These are phyloP conservation scores for Rhagium mordax DNA, from an alignment of 2,888 invertebrate species.

Conservation along the genomic window DNA sequence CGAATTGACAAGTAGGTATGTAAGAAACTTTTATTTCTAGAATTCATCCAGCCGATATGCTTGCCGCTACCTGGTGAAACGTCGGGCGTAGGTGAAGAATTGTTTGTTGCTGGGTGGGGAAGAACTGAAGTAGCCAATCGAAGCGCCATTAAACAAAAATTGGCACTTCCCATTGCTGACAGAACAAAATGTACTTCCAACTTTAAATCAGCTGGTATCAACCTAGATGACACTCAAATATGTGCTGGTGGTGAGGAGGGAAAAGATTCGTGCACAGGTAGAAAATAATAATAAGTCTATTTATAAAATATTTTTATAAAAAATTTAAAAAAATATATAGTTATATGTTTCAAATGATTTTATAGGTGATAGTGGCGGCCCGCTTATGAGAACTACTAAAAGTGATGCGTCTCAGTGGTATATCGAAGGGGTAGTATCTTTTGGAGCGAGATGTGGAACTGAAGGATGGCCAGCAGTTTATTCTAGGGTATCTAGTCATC, in stretches of 20 bases:
- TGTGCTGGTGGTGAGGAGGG: slow-evolving; percentile 68
- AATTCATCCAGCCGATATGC: slow-evolving; percentile 63
- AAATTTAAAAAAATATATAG: no score
- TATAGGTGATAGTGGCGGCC: slow-evolving; percentile 87
- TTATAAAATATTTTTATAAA: no score
- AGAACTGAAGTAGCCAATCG: slow-evolving; percentile 54
- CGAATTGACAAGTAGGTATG: no score
- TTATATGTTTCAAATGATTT: no score
- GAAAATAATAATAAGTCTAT: no score
- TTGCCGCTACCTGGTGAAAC: slow-evolving; percentile 58
- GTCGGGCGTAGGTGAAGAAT: slow-evolving; percentile 56
- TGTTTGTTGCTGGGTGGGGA: slow-evolving; percentile 69
- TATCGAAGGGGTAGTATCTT: slow-evolving; percentile 78
- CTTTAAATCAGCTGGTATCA: slow-evolving; percentile 56
- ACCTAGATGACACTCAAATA: slow-evolving; percentile 56
- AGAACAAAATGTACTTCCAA: slow-evolving; percentile 70
- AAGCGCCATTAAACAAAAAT: slow-evolving; percentile 75
- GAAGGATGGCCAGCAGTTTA: slow-evolving; percentile 64
- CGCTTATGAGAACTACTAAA: slow-evolving; percentile 76
- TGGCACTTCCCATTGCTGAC: slow-evolving; percentile 74
- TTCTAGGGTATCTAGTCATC: slow-evolving; percentile 67
- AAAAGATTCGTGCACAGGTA: slow-evolving; percentile 78
- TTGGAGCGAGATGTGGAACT: slow-evolving; percentile 70
- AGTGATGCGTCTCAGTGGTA: slow-evolving; percentile 73
- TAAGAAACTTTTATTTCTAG: slow-evolving; percentile 48